Evolutionary conservation across 1,140 invertebrate species (phyloP).

Genomic region (Vanessa tameamea): DNA sequence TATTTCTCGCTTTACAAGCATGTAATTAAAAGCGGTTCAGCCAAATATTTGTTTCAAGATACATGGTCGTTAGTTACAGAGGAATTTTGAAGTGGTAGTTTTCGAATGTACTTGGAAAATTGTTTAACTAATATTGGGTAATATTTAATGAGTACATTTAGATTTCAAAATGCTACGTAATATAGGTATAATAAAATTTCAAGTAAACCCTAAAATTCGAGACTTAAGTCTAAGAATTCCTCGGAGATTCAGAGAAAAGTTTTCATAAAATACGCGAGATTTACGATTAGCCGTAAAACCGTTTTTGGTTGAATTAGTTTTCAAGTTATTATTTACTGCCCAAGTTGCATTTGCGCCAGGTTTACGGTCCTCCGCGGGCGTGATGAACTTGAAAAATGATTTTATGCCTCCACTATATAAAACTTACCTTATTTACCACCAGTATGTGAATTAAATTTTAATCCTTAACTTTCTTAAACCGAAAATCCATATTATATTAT

Average conservation of each 20-base stretch:
- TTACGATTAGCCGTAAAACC: constrained; percentile 63
- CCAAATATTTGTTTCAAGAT: constrained; percentile 10
- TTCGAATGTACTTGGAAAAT: background rate
- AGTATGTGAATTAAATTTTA: background rate
- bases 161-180: constrained; percentile 10
- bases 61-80: background rate
- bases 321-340: constrained; percentile 62
- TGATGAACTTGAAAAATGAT: constrained; percentile 28
- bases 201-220: background rate
- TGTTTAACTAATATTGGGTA: background rate
- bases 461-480: background rate
- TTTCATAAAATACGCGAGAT: constrained; percentile 57
- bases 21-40: constrained; percentile 10
- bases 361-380: constrained; percentile 34
- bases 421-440: background rate
- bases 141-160: background rate
- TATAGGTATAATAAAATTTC: background rate
- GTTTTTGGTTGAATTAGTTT: constrained; percentile 64
- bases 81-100: background rate
- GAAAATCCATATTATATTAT: too few relatives aligned
- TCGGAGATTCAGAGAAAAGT: constrained; percentile 39
- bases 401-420: background rate
- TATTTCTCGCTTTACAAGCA: background rate
- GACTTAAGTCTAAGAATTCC: constrained; percentile 26
- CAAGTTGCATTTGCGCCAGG: constrained; percentile 44